Percentiles rank a stretch among this genome's conserved stretches.
Evolutionary conservation across 1,140 invertebrate species (phyloP).

Genomic region (Heliconius nattereri): DNA sequence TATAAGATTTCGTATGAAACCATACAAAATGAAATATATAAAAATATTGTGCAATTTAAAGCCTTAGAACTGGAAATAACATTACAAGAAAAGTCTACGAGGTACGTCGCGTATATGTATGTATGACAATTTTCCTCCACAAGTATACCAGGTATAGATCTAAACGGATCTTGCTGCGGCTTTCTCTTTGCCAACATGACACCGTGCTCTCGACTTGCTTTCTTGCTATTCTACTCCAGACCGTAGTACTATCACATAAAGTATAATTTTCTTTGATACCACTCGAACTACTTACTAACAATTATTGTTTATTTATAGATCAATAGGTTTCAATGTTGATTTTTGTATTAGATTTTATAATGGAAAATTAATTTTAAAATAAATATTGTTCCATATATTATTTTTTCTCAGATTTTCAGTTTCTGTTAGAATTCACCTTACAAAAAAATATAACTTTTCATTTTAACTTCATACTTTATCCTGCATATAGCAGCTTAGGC

Average conservation of each 20-base stretch:
- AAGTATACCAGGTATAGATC: conserved; percentile 33
- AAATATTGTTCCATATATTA: not conserved
- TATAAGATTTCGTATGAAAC: not conserved
- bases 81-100: not conserved
- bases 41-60: not conserved
- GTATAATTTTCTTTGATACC: conserved; percentile 20
- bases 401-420: not conserved
- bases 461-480: too few species aligned
- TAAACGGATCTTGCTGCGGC: conserved; percentile 36
- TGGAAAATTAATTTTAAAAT: not conserved
- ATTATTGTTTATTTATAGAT: conserved; percentile 17
- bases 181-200: conserved; percentile 41
- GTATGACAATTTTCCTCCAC: conserved; percentile 33
- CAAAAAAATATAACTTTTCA: too few species aligned
- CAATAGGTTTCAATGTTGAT: conserved; percentile 5
- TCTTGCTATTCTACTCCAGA: not conserved
- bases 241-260: conserved; percentile 2
- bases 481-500: too few species aligned
- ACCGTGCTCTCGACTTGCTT: conserved; percentile 24
- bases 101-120: not conserved
- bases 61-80: not conserved
- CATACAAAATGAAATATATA: not conserved
- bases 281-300: conserved; percentile 7
- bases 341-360: not conserved
- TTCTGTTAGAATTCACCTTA: too few species aligned